Evolutionary conservation across 2,888 invertebrate genomes (phyloP), one percentile per base, ranked within the genome.

Genomic region (Oligia fasciuncula): DNA sequence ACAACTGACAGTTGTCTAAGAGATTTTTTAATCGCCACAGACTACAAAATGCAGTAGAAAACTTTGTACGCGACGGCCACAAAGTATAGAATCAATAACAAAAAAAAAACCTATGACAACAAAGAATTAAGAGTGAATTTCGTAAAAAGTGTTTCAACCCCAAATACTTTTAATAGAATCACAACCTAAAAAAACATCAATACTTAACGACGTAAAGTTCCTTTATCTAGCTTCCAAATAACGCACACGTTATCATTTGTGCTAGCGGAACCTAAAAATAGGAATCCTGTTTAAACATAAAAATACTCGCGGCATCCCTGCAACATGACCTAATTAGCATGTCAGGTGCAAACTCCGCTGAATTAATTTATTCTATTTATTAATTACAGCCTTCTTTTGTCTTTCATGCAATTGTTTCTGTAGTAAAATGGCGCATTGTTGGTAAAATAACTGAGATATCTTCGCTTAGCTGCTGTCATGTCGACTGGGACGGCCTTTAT

Each of bases 261-360:
- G 2, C 2, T n/a, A 54, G 1, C 9, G 3, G 40, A n/a, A n/a
- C 3, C 2, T 40, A 8, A 40, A 73, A 11, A 29, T 0, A 6
- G 2, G 4, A 60, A 46, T 3, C 0, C 5, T 35, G 4, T 23
- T 11, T 8, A 35, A n/a, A 54, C 5, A 2, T 40, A n/a, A 46
- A 76, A 60, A 71, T 19, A 43, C 2, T n/a, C 51, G 57, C 13
- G 23, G 19, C 73, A 83, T 29, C 74, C 73, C 72, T 79, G 75
- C 29, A 19, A 2, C 46, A 29, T 35, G 81, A 79, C 77, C 62
- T 88, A 87, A 88, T 88, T 88, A 88, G 67, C 49, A 80, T 73
- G 87, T 88, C 88, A 88, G 83, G 79, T 88, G 73, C 90, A 88
- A 89, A 77, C 76, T 73, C 51, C 46, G 62, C 75, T 80, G 54